These are phyloP conservation scores for Hypselothyrea guttata DNA, from an alignment of 2,888 invertebrate species.

Conservation along the genomic window DNA sequence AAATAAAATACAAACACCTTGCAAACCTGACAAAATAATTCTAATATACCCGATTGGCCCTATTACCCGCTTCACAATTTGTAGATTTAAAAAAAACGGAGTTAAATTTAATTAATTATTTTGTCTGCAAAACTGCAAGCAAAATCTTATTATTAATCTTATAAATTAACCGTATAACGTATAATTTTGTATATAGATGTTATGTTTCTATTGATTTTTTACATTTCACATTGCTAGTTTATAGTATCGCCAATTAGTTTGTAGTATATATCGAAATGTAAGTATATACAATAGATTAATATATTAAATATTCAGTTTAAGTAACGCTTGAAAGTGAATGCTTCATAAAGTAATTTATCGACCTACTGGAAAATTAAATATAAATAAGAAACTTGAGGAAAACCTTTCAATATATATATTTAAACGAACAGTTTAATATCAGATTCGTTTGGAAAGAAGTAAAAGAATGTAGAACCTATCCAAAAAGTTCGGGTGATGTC, in stretches of 20 bases:
- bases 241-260: slow-evolving; percentile 25
- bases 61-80: slow-evolving; percentile 42
- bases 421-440: not conserved
- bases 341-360: too few species aligned
- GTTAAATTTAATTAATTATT: slow-evolving; percentile 6
- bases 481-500: too few species aligned
- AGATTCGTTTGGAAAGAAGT: not conserved
- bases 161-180: not conserved
- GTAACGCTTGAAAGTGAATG: too few species aligned
- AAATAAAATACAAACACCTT: slow-evolving; percentile 6
- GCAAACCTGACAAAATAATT: too few species aligned
- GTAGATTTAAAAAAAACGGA: slow-evolving; percentile 20
- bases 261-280: slow-evolving; percentile 31
- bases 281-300: slow-evolving; percentile 34
- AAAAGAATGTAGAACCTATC: not conserved
- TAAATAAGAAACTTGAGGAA: too few species aligned
- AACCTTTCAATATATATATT: too few species aligned
- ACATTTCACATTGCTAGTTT: slow-evolving; percentile 32
- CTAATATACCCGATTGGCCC: slow-evolving; percentile 31
- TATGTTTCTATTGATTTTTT: slow-evolving; percentile 19
- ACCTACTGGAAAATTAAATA: too few species aligned
- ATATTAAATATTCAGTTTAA: not conserved
- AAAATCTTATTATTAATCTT: slow-evolving; percentile 19
- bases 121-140: slow-evolving; percentile 35
- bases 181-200: slow-evolving; percentile 17